phyloP scores from a whole-genome alignment of 2,888 invertebrate genomes.

The Lumbricus terrestris region DNA sequence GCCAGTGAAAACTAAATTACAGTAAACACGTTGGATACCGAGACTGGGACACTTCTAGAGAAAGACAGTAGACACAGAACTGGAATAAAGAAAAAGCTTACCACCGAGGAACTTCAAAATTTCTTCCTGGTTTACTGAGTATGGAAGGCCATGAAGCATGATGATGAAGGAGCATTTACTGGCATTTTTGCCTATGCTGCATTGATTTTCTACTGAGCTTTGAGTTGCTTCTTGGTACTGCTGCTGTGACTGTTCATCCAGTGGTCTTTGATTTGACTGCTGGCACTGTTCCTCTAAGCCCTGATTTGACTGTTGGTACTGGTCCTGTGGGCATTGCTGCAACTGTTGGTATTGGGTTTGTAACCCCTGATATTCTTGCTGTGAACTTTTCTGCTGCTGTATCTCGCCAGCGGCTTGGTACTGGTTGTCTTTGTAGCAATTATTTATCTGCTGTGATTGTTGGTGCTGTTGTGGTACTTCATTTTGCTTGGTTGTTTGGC shows the following conservation, averaged over 20 bases:
- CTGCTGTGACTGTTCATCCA: not conserved
- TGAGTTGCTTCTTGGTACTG: not conserved
- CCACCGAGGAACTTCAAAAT: not conserved
- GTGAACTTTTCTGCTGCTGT: not conserved
- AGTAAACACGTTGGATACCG: not conserved
- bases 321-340: not conserved
- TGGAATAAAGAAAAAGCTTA: not conserved
- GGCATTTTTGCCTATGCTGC: not conserved
- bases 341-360: not conserved
- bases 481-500: not conserved
- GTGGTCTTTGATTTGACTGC: not conserved
- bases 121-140: not conserved
- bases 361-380: not conserved
- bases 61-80: not conserved
- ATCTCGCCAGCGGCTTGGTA: not conserved
- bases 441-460: too few species aligned
- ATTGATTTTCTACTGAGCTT: not conserved
- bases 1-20: not conserved
- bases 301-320: not conserved
- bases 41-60: not conserved
- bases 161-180: not conserved
- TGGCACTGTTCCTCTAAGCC: not conserved
- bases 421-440: not conserved
- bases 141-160: constrained; percentile 3
- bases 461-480: not conserved